Evolutionary conservation across 2,797 vertebrate genomes (phyloP), one percentile per base, ranked within the genome.

Genomic region (Eptatretus atami): DNA sequence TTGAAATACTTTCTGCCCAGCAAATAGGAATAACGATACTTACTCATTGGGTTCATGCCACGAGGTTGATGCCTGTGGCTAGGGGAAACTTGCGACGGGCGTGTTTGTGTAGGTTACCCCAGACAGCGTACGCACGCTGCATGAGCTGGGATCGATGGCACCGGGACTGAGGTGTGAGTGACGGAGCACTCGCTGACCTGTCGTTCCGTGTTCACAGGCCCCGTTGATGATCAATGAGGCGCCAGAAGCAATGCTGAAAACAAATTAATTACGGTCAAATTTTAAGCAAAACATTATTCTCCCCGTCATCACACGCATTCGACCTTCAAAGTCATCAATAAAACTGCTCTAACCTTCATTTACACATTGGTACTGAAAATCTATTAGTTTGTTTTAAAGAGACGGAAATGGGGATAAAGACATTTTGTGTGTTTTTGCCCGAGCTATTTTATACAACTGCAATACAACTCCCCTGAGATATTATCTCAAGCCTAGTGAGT

Each of bases 121-220:
- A 96, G 79, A 3, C 90, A 19, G 90, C 90, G 1, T 95, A 96
- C 52, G 88, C 90, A 69, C 90, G 76, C 73, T 96, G 88, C 63
- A 96, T 96, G 64, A 94, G 73, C 88, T 93, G 64, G 87, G 90
- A 71, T 96, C 90, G 65, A 96, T 96, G 77, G 92, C 86, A 75
- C 76, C 55, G 85, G 75, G 64, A n/a, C n/a, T n/a, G n/a, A n/a
- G 86, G 78, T 73, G 81, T 95, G 64, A 94, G 70, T 71, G 74
- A 84, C 25, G 86, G 75, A 0, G 83, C 65, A 67, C 77, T 78
- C 65, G 82, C 66, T 90, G 84, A 63, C 82, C 83, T 63, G 86
- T 82, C 0, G 82, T 78, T 53, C 83, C 0, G 80, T 78, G 64
- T 83, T 78, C 12, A 96, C 79, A 13, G 86, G 69, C 69, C 80